Evolutionary conservation across 1,140 invertebrate genomes (phyloP), one percentile per base, ranked within the genome.

Genomic region (Hylaeus anthracinus): DNA sequence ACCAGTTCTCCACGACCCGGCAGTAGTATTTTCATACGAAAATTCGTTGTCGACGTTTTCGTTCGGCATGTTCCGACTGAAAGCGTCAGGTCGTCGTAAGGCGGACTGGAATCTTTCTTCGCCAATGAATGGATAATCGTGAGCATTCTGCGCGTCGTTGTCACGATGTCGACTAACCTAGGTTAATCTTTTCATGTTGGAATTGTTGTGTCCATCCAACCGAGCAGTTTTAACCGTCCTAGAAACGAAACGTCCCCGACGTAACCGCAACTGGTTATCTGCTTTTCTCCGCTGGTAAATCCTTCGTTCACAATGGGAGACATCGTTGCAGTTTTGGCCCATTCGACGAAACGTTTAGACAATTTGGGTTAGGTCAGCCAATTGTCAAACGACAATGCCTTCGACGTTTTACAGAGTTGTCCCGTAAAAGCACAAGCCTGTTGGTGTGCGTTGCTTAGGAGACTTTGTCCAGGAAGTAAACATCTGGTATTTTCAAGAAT

Each of bases 1-100:
- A 61, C 60, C 41, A 43, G 6, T 41, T 73, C 14, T 3, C 4
- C 15, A 5, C 55, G 15, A 63, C 14, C 39, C 39, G 56, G 5
- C 15, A 6, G 14, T 14, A n/a, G 45, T 48, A 10, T 12, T 45
- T 53, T 63, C 69, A 67, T 60, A 71, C 60, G 64, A 83, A 81
- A 65, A 56, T 88, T 80, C 64, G 74, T 73, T 61, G 6, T 67
- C 14, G n/a, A 56, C 43, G 48, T 48, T 73, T 63, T 37, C 39
- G 9, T 51, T 14, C 1, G 12, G 8, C 26, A 10, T 53, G 65
- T 6, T 37, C 37, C 45, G 43, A 2, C 12, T 4, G 4, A 45
- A 8, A 45, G 41, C 48, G 53, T 15, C 10, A 48, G 6, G 48
- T 37, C 37, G 39, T 15, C 37, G 55, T 26, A 9, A 58, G 45